Evolutionary conservation across 2,888 invertebrate genomes (phyloP), one percentile per base, ranked within the genome.

Genomic region (Pterostichus madidus): DNA sequence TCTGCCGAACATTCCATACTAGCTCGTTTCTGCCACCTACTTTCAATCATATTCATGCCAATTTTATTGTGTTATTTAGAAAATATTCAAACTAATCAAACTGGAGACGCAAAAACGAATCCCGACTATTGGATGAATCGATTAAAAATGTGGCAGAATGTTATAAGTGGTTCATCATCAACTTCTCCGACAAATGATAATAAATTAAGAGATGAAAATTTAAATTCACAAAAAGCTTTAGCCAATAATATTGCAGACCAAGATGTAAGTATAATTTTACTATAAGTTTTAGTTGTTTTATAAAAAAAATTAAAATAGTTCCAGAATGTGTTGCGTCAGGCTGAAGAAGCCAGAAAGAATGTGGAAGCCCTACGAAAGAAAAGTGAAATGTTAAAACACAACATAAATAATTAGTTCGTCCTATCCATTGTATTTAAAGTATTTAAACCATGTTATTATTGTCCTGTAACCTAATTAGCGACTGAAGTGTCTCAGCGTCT

Each of bases 41-140:
- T n/a, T n/a, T n/a, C n/a, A n/a, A n/a, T n/a, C n/a, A n/a, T n/a
- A n/a, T n/a, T n/a, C n/a, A n/a, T n/a, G n/a, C n/a, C n/a, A n/a
- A 15, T 53, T 15, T 53, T 53, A 0, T 64, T 10, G 11, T 75
- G 2, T 32, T 31, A 49, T 75, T 32, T 52, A 75, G 49, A 32
- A 52, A 52, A 13, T 31, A 75, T 52, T 49, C 49, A 75, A 52
- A 52, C 49, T n/a, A 52, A 52, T 31, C 31, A 75, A 52, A 52
- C 31, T 0, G 56, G 59, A 32, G 77, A 59, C 17, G 52, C 15
- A 11, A 46, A 75, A 15, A 8, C 11, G 35, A 44, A 59, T 15
- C 59, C 75, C 4, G 75, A 75, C 10, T 81, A 81, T 49, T 81
- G 81, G 81, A 75, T 81, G 81, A 61, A 81, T 24, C 44, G 81